phyloP scores from a whole-genome alignment of 2,113 vertebrate species.

The Passer montanus region DNA sequence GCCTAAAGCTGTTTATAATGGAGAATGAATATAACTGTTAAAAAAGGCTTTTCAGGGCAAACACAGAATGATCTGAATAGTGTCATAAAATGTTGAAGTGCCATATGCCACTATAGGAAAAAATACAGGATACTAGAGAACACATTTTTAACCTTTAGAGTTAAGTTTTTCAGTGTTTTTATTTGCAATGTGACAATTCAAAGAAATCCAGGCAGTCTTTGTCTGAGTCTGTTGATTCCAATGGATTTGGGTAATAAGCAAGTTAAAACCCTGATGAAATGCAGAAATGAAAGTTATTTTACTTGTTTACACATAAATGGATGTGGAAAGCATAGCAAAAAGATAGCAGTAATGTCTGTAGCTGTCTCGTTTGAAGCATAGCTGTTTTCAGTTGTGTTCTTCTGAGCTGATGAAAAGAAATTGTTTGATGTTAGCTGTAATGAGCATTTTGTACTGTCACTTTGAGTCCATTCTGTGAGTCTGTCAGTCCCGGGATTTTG shows the following conservation, averaged over 20 bases:
- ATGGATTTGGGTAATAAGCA: neutral
- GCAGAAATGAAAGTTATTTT: constrained; percentile 18
- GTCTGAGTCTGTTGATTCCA: neutral
- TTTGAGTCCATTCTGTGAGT: neutral
- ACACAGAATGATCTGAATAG: neutral
- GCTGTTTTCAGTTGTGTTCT: neutral
- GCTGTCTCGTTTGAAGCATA: neutral
- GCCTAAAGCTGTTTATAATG: neutral
- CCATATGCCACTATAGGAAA: neutral
- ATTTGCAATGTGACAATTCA: neutral
- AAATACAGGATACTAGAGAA: neutral
- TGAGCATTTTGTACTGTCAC: constrained; percentile 8
- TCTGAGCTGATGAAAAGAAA: neutral
- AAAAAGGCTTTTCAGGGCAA: neutral
- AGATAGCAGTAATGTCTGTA: neutral
- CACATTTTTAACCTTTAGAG: neutral
- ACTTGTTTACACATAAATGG: constrained; percentile 10
- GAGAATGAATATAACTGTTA: neutral
- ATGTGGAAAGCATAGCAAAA: neutral
- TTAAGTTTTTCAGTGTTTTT: constrained; percentile 11
- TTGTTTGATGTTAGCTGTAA: neutral
- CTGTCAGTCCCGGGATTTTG: neutral
- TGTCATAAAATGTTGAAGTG: neutral
- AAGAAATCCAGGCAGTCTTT: constrained; percentile 3
- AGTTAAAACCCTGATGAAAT: constrained; percentile 26